Percentiles rank a stretch among this genome's conserved stretches.
phyloP scores from a whole-genome alignment of 1,140 invertebrate genomes.

The Portunus trituberculatus region DNA sequence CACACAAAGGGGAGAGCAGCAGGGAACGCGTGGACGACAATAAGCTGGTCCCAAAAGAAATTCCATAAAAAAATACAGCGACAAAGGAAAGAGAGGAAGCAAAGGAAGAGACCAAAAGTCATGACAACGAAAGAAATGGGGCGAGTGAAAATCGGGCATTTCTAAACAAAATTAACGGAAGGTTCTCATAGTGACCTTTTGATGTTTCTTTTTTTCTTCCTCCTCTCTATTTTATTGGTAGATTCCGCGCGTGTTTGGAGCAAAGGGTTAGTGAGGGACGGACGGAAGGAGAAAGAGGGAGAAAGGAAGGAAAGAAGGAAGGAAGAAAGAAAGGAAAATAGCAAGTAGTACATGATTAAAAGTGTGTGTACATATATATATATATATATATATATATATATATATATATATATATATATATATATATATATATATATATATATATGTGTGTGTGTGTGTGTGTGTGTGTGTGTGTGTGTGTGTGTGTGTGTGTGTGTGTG shows the following conservation, averaged over 20 bases:
- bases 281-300: not conserved
- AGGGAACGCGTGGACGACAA: not conserved
- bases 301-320: no score
- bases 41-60: not conserved
- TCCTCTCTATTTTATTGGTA: not conserved
- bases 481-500: slow-evolving; percentile 38
- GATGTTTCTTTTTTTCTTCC: not conserved
- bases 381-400: not conserved
- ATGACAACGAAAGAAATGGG: slow-evolving; percentile 11
- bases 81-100: slow-evolving; percentile 10
- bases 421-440: not conserved
- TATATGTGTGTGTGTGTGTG: slow-evolving; percentile 37
- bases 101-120: not conserved
- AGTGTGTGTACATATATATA: no score
- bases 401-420: not conserved
- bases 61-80: not conserved
- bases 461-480: slow-evolving; percentile 43
- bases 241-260: not conserved
- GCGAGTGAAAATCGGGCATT: not conserved
- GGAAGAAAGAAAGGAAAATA: no score
- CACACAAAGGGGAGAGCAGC: not conserved
- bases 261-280: not conserved
- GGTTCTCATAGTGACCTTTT: not conserved
- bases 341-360: no score
- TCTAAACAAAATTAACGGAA: not conserved